These are phyloP conservation scores for Lonchura striata DNA, from an alignment of 2,113 vertebrate genomes.

Conservation along the genomic window DNA sequence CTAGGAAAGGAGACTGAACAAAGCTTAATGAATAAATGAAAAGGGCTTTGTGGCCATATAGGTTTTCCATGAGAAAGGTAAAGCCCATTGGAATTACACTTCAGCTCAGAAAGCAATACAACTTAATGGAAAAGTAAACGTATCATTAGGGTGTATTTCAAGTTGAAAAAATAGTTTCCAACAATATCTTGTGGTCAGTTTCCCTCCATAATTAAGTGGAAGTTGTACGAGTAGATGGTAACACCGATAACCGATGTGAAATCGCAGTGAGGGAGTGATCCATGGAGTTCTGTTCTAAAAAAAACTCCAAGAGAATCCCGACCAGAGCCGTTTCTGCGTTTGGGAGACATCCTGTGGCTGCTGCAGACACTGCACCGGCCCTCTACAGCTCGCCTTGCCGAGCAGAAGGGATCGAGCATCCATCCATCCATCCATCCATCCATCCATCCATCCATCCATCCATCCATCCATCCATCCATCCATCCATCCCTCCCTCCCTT, in stretches of 20 bases:
- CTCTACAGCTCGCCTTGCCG: not conserved
- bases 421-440: not conserved
- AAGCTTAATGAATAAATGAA: not conserved
- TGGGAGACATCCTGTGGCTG: constrained; percentile 54
- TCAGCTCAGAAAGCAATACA: not conserved
- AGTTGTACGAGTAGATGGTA: accelerated
- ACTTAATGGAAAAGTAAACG: not conserved
- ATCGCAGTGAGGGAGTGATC: accelerated
- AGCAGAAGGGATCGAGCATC: not conserved
- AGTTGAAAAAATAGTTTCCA: not conserved
- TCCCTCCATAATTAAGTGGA: not conserved
- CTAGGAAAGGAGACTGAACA: not conserved
- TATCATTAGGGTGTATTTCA: not conserved
- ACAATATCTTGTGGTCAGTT: not conserved
- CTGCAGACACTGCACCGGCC: not conserved
- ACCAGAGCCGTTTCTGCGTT: not conserved
- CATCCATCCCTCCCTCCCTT: not conserved
- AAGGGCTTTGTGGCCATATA: not conserved
- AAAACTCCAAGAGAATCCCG: accelerated
- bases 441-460: not conserved
- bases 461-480: not conserved
- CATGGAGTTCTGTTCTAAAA: not conserved
- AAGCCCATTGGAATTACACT: not conserved
- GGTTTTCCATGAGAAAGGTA: not conserved
- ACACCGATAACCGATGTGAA: accelerated